Evolutionary conservation across 2,113 vertebrate species (phyloP), one percentile per base, ranked within the genome.

Genomic region (Passer montanus): DNA sequence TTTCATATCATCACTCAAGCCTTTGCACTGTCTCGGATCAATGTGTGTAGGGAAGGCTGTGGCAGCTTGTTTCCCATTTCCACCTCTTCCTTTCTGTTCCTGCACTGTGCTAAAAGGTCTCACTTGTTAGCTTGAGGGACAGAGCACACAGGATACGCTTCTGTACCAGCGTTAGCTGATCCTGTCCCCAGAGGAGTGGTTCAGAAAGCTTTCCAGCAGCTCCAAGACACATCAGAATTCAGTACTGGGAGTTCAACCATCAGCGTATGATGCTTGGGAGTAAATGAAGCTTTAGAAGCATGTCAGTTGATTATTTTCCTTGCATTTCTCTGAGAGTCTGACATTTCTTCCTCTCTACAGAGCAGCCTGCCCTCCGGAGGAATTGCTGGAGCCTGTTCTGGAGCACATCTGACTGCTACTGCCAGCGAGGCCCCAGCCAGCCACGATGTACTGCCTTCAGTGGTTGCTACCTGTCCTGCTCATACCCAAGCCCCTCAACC

Each of bases 401-500:
- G 52, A 89, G 35, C 73, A 27, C 74, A 22, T 55, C 79, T 23
- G 50, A 78, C 78, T 30, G 22, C 91, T 62, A n/a, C 78, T 84
- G 88, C 79, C 89, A 4, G 2, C 56, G 3, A 35, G 73, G 93
- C 79, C 95, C 91, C 69, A 90, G 91, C 93, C 94, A 89, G 95
- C 94, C 97, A 96, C 96, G 8, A 99, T 99, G 99, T 99, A 99
- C 98, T 99, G 99, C 98, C 98, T 99, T 55, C 99, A 99, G 98
- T 99, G 99, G 99, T 97, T 99, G 87, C 98, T 99, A 12, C 99
- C 99, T 1, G 99, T 99, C 95, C 99, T 99, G 93, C 99, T 99
- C 96, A 99, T 99, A 97, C 99, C 99, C 94, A 99, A 99, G 95
- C 99, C 99, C 70, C 98, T 99, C 97, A 99, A 99, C 97, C 99